A percentile compares a stretch with the other conserved stretches of the same genome.
Evolutionary conservation across 2,113 vertebrate species (phyloP).

Genomic region (Phyllostomus discolor): DNA sequence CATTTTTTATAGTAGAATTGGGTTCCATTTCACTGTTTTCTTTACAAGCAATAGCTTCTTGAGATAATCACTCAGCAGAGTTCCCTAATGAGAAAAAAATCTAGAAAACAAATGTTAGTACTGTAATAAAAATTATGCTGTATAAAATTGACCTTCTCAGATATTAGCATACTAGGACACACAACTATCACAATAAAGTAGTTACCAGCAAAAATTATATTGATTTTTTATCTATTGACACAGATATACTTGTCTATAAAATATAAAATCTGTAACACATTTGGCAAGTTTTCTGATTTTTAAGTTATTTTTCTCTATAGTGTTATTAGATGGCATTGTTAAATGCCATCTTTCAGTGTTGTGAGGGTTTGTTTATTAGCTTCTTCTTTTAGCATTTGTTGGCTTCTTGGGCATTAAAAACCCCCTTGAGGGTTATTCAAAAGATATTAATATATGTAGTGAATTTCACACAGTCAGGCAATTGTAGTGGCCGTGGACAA

Average conservation of each 20-base stretch:
- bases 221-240: not conserved
- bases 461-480: not conserved
- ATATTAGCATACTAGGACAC: constrained; percentile 31
- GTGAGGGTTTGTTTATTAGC: not conserved
- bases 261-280: not conserved
- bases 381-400: not conserved
- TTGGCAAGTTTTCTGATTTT: not conserved
- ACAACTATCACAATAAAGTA: constrained; percentile 6
- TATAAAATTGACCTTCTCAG: constrained; percentile 20
- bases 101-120: constrained; percentile 52
- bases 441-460: not conserved
- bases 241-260: not conserved
- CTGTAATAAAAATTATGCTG: constrained; percentile 41
- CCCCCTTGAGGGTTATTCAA: not conserved
- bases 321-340: not conserved
- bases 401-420: not conserved
- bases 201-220: not conserved
- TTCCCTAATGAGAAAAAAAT: constrained; percentile 46
- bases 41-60: not conserved
- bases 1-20: constrained; percentile 31
- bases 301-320: not conserved
- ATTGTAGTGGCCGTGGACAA: not conserved
- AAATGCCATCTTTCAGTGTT: not conserved
- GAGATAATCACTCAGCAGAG: constrained; percentile 36
- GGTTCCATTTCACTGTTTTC: not conserved